Base-by-base conservation (phyloP, 2,888 invertebrate species). In the Anthophora plumipes region DNA sequence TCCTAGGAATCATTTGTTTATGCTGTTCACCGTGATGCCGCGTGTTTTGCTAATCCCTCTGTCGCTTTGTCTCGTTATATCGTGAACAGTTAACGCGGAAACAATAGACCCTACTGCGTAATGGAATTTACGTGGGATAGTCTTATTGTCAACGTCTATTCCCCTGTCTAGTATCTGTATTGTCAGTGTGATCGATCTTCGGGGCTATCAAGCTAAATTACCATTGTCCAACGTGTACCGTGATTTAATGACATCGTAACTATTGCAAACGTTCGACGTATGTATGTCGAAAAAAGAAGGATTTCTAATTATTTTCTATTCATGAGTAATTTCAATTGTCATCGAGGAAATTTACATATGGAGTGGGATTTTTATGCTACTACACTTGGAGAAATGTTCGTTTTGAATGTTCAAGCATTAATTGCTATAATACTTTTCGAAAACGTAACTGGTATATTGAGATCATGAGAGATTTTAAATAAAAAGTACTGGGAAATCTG, bases 1-100 rank as follows among this genome's bases (percentile, higher is more conserved):
- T 76, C 78, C 78, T 63, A 39, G 54, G 17, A 63, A 78, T 72
- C 77, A 79, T 83, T 85, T 79, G 81, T 86, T 83, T 72, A 73
- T 46, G 74, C 71, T 74, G 69, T 68, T 68, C 67, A 46, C 66
- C 43, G 61, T 61, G 43, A 17, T 48, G 46, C 31, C 57, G 39
- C 63, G 69, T 54, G 68, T 82, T 82, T 81, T 71, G 77, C 60
- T 78, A 78, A 78, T 82, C 73, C 69, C 77, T 81, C 81, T 81
- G 77, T 81, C 67, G 83, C 78, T 84, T 81, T 81, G 85, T 86
- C 64, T 81, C 79, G 31, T 31, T 50, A 48, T 31, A 31, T 4
- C 37, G 61, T 59, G 50, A 7, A 46, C 69, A 43, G 55, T 22
- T 57, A 60, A 70, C 74, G 37, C 31, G 60, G 50, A 63, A 66